Percentiles rank a stretch among this genome's conserved stretches.
Conservation (phyloP, 2,888 invertebrate species). For the Zhuqinia jingwanae region DNA sequence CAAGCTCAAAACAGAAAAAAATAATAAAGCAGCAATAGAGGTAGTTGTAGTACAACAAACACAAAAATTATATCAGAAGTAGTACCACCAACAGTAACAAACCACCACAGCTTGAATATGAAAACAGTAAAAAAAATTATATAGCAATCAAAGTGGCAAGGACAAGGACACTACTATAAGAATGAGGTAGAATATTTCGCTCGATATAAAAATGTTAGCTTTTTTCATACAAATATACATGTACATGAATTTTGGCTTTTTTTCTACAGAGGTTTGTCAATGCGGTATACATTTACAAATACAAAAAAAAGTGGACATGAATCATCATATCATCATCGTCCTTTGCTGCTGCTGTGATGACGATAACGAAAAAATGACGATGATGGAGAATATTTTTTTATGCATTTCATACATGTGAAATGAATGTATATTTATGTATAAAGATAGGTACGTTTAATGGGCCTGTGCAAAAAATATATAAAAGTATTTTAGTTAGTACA, state of each 20-base stretch:
- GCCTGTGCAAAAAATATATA: conserved; percentile 34
- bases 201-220: not conserved
- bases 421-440: not conserved
- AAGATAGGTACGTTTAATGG: not conserved
- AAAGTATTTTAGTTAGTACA: not conserved
- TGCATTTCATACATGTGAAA: not conserved
- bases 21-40: too few species aligned
- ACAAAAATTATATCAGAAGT: too few species aligned
- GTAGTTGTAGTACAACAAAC: too few species aligned
- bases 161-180: conserved; percentile 56
- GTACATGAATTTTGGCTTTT: too few species aligned
- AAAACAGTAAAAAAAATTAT: conserved; percentile 21
- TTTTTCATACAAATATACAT: too few species aligned
- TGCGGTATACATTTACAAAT: too few species aligned
- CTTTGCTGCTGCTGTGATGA: conserved; percentile 2
- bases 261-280: not conserved
- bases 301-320: not conserved
- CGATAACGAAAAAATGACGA: not conserved
- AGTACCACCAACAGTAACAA: too few species aligned
- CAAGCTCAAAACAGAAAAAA: not conserved
- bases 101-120: not conserved
- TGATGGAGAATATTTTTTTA: conserved; percentile 28
- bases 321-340: not conserved
- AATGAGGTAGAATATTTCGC: not conserved
- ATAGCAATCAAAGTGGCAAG: conserved; percentile 60